phyloP scores from a whole-genome alignment of 2,888 invertebrate species.

The Pediacus dermestoides region DNA sequence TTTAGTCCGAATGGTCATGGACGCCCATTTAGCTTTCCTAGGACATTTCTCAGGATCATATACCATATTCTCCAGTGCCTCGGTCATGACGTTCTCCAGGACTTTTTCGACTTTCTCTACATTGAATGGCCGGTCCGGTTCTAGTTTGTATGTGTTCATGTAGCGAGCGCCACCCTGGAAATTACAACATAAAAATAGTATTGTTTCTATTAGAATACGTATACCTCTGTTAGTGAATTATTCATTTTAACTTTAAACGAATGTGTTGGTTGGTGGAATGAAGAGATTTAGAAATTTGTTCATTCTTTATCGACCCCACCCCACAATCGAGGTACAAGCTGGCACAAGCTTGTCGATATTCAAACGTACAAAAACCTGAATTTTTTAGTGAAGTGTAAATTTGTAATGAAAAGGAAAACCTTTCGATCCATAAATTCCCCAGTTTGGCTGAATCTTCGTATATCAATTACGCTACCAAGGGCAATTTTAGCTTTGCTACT shows the following conservation, averaged over 20 bases:
- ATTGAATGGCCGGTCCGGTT: constrained; percentile 61
- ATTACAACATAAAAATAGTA: constrained; percentile 5
- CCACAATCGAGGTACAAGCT: constrained; percentile 11
- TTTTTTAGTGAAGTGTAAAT: not conserved
- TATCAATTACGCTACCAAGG: constrained; percentile 32
- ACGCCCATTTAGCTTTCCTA: constrained; percentile 55
- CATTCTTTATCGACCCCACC: constrained; percentile 11
- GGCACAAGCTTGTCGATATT: no score
- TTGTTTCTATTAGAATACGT: constrained; percentile 4
- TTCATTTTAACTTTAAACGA: not conserved
- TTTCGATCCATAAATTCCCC: constrained; percentile 24
- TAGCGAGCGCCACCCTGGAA: constrained; percentile 48
- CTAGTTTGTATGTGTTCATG: constrained; percentile 64
- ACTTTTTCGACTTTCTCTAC: constrained; percentile 59
- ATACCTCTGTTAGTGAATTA: not conserved
- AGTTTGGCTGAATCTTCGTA: constrained; percentile 22
- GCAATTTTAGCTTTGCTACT: constrained; percentile 25
- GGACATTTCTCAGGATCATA: constrained; percentile 60
- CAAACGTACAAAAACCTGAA: not conserved
- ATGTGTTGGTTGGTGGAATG: constrained; percentile 4
- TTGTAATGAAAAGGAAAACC: constrained; percentile 13
- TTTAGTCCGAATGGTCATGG: constrained; percentile 57
- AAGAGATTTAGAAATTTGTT: constrained; percentile 9
- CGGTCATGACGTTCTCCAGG: constrained; percentile 56
- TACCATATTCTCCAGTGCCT: constrained; percentile 57